Evolutionary conservation across 1,140 invertebrate species (phyloP).

Genomic region (Leptinotarsa lineolata): DNA sequence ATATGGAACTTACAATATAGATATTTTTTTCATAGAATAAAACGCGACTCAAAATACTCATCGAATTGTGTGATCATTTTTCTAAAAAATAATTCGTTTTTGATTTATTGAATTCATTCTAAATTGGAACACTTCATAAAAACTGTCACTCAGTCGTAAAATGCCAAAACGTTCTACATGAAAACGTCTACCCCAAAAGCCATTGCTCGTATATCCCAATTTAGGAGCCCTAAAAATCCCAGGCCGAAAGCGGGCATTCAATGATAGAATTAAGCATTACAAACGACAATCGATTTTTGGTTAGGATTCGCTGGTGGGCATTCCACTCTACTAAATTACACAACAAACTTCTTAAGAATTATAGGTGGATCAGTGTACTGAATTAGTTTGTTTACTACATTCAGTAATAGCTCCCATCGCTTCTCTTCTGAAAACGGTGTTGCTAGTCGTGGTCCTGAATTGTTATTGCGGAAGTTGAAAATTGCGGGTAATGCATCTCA

Average conservation of each 20-base stretch:
- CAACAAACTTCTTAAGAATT: slow-evolving; percentile 13
- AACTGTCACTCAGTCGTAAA: no score
- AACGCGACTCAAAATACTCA: no score
- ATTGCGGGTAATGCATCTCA: not conserved
- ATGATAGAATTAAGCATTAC: not conserved
- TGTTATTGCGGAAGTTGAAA: slow-evolving; percentile 13
- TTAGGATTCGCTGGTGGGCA: slow-evolving; percentile 5
- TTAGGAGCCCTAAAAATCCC: not conserved
- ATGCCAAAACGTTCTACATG: no score
- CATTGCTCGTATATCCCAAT: not conserved
- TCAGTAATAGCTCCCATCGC: slow-evolving; percentile 12
- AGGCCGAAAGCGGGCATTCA: not conserved
- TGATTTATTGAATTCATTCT: no score
- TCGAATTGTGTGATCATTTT: no score
- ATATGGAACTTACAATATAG: no score
- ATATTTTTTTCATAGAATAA: no score
- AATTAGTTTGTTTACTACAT: slow-evolving; percentile 24
- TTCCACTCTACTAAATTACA: slow-evolving; percentile 20
- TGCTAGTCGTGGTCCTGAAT: not conserved
- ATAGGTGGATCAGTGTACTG: slow-evolving; percentile 3
- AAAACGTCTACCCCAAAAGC: no score
- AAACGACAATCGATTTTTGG: slow-evolving; percentile 22
- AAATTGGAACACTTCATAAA: no score
- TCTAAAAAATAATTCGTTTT: no score
- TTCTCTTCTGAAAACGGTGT: not conserved